Conservation (phyloP, 2,888 invertebrate genomes). For the Protophormia terraenovae region DNA sequence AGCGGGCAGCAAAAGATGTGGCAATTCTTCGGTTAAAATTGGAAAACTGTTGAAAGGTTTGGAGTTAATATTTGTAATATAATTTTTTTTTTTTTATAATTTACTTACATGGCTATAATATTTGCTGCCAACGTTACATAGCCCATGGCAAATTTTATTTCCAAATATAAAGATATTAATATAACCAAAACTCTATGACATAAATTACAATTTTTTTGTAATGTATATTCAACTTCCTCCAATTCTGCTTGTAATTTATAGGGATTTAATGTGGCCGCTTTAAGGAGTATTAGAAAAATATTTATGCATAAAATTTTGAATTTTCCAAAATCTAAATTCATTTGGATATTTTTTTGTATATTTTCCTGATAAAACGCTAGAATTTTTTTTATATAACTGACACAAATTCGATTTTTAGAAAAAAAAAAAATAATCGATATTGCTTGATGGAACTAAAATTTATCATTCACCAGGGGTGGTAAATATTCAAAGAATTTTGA, state of each 20-base stretch:
- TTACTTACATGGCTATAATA: constrained; percentile 77
- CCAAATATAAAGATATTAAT: constrained; percentile 73
- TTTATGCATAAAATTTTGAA: constrained; percentile 75
- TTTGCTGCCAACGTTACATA: constrained; percentile 76
- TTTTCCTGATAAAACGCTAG: background rate
- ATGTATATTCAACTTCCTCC: constrained; percentile 65
- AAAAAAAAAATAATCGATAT: too few species aligned
- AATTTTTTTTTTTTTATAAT: background rate
- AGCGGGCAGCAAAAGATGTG: constrained; percentile 77
- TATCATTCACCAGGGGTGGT: too few species aligned
- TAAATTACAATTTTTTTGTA: constrained; percentile 67
- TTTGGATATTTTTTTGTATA: constrained; percentile 18
- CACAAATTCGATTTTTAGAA: constrained; percentile 2
- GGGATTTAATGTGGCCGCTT: constrained; percentile 74
- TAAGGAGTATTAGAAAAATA: constrained; percentile 73
- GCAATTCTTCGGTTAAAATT: constrained; percentile 74
- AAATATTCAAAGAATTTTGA: too few species aligned
- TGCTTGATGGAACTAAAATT: too few species aligned
- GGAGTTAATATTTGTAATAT: background rate
- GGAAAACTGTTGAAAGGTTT: too few species aligned
- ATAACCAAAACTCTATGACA: constrained; percentile 72
- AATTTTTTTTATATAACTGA: background rate
- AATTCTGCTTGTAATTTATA: constrained; percentile 73
- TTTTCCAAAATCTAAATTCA: constrained; percentile 69
- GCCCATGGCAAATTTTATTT: constrained; percentile 74